Conservation (phyloP, 1,140 invertebrate species). For the Anoplophora glabripennis region DNA sequence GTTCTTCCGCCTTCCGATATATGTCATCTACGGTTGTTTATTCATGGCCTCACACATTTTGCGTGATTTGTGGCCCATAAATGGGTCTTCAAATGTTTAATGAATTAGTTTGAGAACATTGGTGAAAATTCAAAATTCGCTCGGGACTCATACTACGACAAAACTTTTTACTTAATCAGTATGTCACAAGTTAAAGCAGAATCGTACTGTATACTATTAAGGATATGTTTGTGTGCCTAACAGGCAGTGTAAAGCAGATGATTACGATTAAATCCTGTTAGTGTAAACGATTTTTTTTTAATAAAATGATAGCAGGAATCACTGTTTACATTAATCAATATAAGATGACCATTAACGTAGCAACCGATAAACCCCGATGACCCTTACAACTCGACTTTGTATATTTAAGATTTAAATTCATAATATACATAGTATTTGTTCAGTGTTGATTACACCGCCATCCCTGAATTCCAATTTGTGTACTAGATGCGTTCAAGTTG, state of each 20-base stretch:
- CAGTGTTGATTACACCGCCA: background rate
- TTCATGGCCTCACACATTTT: no score
- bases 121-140: no score
- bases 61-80: no score
- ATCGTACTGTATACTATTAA: no score
- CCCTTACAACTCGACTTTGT: constrained; percentile 28
- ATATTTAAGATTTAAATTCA: constrained; percentile 17
- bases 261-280: constrained; percentile 2
- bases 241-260: constrained; percentile 3
- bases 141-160: no score
- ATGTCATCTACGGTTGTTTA: no score
- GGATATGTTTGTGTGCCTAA: background rate
- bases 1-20: no score
- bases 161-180: no score
- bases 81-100: no score
- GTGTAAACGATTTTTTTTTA: background rate
- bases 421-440: background rate
- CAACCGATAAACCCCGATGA: constrained; percentile 23
- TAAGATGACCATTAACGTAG: constrained; percentile 21
- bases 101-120: no score
- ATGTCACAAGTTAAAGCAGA: no score
- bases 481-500: background rate
- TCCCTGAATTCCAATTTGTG: background rate
- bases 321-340: constrained; percentile 21
- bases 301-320: background rate